These are phyloP conservation scores for Leucoma salicis DNA, from an alignment of 2,888 invertebrate genomes.

Conservation along the genomic window DNA sequence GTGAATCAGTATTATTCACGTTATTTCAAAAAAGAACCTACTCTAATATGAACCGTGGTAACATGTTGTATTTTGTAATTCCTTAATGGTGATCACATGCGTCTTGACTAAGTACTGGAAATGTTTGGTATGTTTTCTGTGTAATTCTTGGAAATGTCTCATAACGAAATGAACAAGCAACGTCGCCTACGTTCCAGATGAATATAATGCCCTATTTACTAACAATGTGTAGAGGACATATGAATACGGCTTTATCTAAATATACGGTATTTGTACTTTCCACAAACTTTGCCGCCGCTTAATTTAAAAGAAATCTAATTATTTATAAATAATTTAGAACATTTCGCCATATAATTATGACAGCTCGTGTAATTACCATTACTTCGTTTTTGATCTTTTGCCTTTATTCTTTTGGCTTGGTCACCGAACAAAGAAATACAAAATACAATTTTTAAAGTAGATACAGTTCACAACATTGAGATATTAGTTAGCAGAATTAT, in stretches of 20 bases:
- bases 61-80: constrained; percentile 21
- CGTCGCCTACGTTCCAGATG: constrained; percentile 18
- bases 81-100: constrained; percentile 34
- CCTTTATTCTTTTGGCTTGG: no score
- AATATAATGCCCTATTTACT: constrained; percentile 29
- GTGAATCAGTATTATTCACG: constrained; percentile 15
- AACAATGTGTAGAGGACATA: constrained; percentile 22
- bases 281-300: no score
- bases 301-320: no score
- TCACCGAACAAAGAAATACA: no score
- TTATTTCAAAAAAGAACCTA: constrained; percentile 14
- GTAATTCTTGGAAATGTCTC: constrained; percentile 31
- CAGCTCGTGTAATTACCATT: no score
- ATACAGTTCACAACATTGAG: no score
- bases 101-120: constrained; percentile 10
- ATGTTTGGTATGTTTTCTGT: constrained; percentile 30
- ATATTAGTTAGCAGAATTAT: no score
- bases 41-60: constrained; percentile 5
- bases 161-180: constrained; percentile 30
- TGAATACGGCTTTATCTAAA: constrained; percentile 18
- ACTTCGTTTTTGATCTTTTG: no score
- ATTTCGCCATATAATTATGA: no score
- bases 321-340: no score
- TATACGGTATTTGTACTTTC: no score
- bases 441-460: no score